Evolutionary conservation across 2,888 invertebrate species (phyloP).

Genomic region (Atrina japonica): DNA sequence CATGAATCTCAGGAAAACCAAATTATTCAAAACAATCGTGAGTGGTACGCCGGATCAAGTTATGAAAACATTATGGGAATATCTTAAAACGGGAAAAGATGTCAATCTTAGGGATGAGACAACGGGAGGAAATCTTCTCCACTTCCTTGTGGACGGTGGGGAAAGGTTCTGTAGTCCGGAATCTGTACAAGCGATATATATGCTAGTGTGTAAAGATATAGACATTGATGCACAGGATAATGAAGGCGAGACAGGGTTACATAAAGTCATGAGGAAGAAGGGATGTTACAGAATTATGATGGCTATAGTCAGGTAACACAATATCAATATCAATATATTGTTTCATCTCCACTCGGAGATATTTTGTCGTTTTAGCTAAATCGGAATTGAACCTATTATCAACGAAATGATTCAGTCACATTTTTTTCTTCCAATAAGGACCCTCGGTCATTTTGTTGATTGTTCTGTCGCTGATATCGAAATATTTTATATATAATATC

Average conservation of each 20-base stretch:
- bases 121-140: slow-evolving; percentile 69
- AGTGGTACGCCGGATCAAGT: slow-evolving; percentile 63
- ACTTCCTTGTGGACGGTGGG: slow-evolving; percentile 67
- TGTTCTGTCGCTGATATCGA: too few species aligned
- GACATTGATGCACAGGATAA: slow-evolving; percentile 71
- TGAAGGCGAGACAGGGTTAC: slow-evolving; percentile 68
- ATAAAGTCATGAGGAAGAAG: slow-evolving; percentile 65
- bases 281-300: slow-evolving; percentile 70
- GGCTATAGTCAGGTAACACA: slow-evolving; percentile 74
- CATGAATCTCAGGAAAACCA: slow-evolving; percentile 68
- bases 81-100: slow-evolving; percentile 68
- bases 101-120: slow-evolving; percentile 67
- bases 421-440: too few species aligned
- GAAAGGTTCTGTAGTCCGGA: slow-evolving; percentile 68
- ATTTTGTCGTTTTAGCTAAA: too few species aligned
- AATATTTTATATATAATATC: too few species aligned
- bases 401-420: too few species aligned
- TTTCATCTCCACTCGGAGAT: too few species aligned
- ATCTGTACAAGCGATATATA: slow-evolving; percentile 70
- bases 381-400: too few species aligned
- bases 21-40: slow-evolving; percentile 81
- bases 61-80: slow-evolving; percentile 64
- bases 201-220: slow-evolving; percentile 72
- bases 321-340: too few species aligned
- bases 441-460: too few species aligned